Percentiles rank a stretch among this genome's conserved stretches.
Evolutionary conservation across 92 coral and sea anemone genomes (phyloP).

Genomic region (Ricordea florida): DNA sequence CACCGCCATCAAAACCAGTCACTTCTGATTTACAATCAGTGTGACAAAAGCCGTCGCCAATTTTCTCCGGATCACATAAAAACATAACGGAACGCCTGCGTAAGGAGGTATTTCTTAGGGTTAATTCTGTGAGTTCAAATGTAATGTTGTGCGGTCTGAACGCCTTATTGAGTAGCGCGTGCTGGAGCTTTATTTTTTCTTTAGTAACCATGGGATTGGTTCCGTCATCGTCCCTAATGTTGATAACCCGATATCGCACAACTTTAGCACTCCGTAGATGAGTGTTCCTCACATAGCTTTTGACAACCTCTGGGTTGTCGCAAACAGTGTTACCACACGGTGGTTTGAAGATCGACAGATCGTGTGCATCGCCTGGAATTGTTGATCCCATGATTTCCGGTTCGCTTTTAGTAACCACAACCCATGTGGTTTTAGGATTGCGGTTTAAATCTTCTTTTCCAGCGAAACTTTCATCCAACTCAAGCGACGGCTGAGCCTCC

Average conservation of each 20-base stretch:
- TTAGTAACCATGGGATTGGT: constrained; percentile 77
- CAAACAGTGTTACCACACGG: constrained; percentile 96
- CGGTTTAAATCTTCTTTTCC: constrained; percentile 18
- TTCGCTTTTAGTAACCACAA: constrained; percentile 35
- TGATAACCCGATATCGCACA: constrained; percentile 77
- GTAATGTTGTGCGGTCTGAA: constrained; percentile 78
- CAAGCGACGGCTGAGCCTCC: constrained; percentile 16
- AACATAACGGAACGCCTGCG: constrained; percentile 74
- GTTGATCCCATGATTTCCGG: constrained; percentile 86
- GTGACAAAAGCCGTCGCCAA: constrained; percentile 78
- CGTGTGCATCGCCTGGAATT: constrained; percentile 91
- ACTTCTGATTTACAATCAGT: constrained; percentile 61
- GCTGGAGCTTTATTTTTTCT: constrained; percentile 65
- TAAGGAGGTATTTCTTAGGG: constrained; percentile 75
- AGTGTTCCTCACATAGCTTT: constrained; percentile 82
- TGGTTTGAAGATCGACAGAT: constrained; percentile 82
- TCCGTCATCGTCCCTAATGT: constrained; percentile 87
- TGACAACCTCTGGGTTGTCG: constrained; percentile 93
- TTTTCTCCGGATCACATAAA: constrained; percentile 68
- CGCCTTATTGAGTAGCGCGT: constrained; percentile 46
- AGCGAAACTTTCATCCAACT: constrained; percentile 74
- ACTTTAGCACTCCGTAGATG: constrained; percentile 64
- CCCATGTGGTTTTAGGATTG: constrained; percentile 60
- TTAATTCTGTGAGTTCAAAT: constrained; percentile 61
- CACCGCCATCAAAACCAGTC: constrained; percentile 94